Evolutionary conservation across 2,797 vertebrate genomes (phyloP).

Genomic region (Enoplosus armatus): DNA sequence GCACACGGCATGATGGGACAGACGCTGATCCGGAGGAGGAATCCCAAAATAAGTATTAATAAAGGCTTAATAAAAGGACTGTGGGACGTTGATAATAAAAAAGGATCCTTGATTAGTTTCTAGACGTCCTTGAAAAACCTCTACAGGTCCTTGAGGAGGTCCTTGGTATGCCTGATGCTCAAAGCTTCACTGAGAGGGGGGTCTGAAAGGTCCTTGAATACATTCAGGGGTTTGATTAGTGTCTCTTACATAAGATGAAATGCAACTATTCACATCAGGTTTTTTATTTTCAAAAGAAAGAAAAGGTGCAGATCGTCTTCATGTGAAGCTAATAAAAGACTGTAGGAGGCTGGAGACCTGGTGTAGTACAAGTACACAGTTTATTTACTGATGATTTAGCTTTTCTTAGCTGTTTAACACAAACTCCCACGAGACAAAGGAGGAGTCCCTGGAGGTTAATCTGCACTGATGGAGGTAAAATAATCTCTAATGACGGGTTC

Average conservation of each 20-base stretch:
- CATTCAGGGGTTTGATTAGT: background rate
- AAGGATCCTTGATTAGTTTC: background rate
- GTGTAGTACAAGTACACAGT: no score
- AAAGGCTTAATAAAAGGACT: background rate
- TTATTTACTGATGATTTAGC: background rate
- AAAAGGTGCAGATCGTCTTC: background rate
- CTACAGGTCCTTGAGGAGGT: background rate
- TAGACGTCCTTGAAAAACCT: background rate
- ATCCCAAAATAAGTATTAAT: no score
- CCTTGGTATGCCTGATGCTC: background rate
- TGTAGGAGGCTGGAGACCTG: background rate
- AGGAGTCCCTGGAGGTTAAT: background rate
- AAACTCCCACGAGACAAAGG: background rate
- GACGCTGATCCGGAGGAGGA: background rate
- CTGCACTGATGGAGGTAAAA: background rate
- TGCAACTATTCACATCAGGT: background rate
- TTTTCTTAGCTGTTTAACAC: background rate
- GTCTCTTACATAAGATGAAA: background rate
- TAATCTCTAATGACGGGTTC: background rate
- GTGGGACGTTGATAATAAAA: background rate
- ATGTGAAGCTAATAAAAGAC: background rate
- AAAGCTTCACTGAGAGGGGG: background rate
- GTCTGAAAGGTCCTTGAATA: background rate
- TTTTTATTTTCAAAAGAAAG: background rate
- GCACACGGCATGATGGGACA: background rate